Evolutionary conservation across 2,113 vertebrate species (phyloP), one percentile per base, ranked within the genome.

Genomic region (Nymphicus hollandicus): DNA sequence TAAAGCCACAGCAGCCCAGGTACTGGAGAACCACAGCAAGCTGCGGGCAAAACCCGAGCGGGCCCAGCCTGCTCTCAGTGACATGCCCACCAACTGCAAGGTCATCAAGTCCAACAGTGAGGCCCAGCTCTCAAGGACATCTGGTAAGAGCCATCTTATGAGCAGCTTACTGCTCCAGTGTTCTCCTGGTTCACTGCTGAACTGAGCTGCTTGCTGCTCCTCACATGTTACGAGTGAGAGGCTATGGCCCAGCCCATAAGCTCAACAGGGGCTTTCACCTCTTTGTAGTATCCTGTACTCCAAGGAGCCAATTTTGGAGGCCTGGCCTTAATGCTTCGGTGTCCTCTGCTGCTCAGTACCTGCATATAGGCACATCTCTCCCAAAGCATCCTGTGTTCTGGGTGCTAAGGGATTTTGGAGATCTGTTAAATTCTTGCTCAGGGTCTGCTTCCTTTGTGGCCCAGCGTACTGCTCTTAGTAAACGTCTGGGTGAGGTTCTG

Each of bases 91-190:
- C 77, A 77, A 64, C 83, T 92, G 90, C 84, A 92, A 92, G 90
- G 90, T 92, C 56, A 92, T 92, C 64, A 92, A 92, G 56, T 92
- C 90, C 64, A 92, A 70, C 90, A 92, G 90, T 2, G 90, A 92
- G 77, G 90, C 77, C 28, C 90, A 92, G 78, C 90, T 92, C 70
- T 87, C 90, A 70, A 92, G 98, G 63, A 98, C 98, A 49, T 97
- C 98, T 97, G 99, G 99, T 99, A 98, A 94, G 97, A 86, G 49
- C 73, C 1, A 0, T 8, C 35, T 43, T n/a, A 19, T 46, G n/a
- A 58, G 61, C 64, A 91, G 60, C 61, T 49, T 87, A 31, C 46
- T 79, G 80, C 37, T 93, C 44, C 6, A 3, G 10, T n/a, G 41
- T 55, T 74, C n/a, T 83, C 19, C 28, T 35, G 2, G 17, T 29